Percentiles rank a stretch among this genome's conserved stretches.
Conservation (phyloP, 1,140 invertebrate genomes). For the Lordiphosa mommai region DNA sequence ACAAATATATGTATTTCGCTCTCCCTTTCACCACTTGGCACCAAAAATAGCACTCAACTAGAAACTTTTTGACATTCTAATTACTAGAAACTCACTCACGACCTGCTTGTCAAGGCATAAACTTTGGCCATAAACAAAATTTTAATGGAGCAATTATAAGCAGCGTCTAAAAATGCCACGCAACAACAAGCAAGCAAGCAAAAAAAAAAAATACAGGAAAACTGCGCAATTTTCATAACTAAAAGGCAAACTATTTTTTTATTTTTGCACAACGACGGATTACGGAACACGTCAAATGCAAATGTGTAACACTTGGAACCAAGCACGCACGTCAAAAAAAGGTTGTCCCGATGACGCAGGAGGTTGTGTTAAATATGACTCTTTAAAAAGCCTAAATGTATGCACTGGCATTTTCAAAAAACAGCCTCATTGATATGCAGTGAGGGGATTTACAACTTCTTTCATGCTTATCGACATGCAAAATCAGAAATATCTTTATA, state of each 20-base stretch:
- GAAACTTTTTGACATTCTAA: conserved; percentile 60
- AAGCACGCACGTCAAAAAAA: conserved; percentile 43
- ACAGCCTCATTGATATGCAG: conserved; percentile 62
- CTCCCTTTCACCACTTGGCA: conserved; percentile 7
- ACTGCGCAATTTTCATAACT: conserved; percentile 54
- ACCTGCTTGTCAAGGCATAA: conserved; percentile 53
- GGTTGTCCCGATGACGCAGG: conserved; percentile 56
- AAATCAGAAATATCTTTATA: conserved; percentile 70
- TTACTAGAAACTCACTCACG: conserved; percentile 40
- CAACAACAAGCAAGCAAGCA: conserved; percentile 22
- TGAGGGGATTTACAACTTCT: conserved; percentile 7
- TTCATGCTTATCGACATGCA: conserved; percentile 58
- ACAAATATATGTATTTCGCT: no score
- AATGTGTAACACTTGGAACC: conserved; percentile 65
- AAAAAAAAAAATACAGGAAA: conserved; percentile 14
- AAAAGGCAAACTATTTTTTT: conserved; percentile 62
- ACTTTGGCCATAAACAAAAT: conserved; percentile 70
- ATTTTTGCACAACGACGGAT: conserved; percentile 30
- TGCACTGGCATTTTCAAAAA: conserved; percentile 27
- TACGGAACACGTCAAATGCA: conserved; percentile 49
- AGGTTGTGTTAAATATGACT: conserved; percentile 36
- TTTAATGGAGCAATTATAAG: conserved; percentile 77
- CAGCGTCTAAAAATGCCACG: conserved; percentile 64
- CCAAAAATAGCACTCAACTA: conserved; percentile 37
- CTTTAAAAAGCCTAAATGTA: conserved; percentile 20